Evolutionary conservation across 2,113 vertebrate species (phyloP).

Genomic region (Balaenoptera acutorostrata): DNA sequence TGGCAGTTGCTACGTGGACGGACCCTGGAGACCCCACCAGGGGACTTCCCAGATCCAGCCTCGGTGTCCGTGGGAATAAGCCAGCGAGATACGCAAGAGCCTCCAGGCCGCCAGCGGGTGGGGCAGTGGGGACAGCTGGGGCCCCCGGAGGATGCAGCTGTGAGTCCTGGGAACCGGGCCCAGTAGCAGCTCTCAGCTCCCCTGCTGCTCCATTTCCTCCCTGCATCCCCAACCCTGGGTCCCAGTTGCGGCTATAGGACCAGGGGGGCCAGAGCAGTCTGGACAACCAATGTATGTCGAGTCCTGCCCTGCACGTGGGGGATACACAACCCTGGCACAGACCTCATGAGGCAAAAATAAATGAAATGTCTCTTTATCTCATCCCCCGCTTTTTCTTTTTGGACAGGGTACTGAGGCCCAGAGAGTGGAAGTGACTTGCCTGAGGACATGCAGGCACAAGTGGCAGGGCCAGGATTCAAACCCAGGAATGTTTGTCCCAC

Average conservation of each 20-base stretch:
- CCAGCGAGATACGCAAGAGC: background rate
- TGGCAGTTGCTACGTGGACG: background rate
- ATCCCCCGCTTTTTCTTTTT: background rate
- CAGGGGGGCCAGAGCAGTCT: background rate
- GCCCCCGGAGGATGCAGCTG: conserved; percentile 48
- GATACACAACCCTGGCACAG: background rate
- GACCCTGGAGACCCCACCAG: background rate
- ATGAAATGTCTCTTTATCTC: background rate
- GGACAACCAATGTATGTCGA: background rate
- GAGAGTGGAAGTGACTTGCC: background rate
- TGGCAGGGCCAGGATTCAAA: background rate
- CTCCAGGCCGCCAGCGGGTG: background rate
- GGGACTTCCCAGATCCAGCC: background rate
- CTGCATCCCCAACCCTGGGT: background rate
- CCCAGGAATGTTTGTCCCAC: background rate
- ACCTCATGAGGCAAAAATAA: background rate
- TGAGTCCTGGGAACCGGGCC: conserved; percentile 47
- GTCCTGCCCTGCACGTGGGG: background rate
- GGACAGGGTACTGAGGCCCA: background rate
- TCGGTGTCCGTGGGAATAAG: background rate
- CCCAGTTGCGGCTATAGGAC: background rate
- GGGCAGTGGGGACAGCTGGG: background rate
- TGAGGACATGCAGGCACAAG: background rate
- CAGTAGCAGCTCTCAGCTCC: background rate
- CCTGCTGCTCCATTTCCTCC: background rate